Conservation (phyloP, 2,797 vertebrate genomes). For the Pseudochirops corinnae region DNA sequence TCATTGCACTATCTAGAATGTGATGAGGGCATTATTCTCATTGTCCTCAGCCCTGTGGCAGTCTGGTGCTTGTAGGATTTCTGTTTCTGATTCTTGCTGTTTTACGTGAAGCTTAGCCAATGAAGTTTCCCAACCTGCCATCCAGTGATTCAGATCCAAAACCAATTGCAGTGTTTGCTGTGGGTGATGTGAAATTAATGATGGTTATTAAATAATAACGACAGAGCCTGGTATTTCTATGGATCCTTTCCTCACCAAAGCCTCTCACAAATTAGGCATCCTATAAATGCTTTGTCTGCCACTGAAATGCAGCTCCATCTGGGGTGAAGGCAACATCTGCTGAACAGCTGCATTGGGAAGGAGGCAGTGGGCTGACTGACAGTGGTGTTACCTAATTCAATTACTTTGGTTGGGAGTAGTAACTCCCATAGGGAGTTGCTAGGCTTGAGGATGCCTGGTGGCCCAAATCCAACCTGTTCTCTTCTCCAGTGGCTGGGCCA, state of each 20-base stretch:
- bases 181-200: neutral
- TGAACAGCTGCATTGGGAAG: slow-evolving; percentile 70
- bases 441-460: neutral
- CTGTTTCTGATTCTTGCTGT: slow-evolving; percentile 19
- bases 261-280: slow-evolving; percentile 62
- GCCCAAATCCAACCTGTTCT: neutral
- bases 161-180: neutral
- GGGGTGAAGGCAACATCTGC: slow-evolving; percentile 72
- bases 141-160: neutral
- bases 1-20: neutral
- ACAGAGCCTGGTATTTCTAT: slow-evolving; percentile 47
- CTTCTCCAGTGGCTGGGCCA: neutral
- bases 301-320: slow-evolving; percentile 72
- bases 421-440: neutral
- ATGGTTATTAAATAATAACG: slow-evolving; percentile 57
- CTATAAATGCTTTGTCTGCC: slow-evolving; percentile 47
- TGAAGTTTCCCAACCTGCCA: neutral
- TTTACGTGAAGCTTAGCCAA: slow-evolving; percentile 40
- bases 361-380: slow-evolving; percentile 36
- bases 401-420: slow-evolving; percentile 33
- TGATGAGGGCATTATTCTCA: neutral
- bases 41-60: neutral
- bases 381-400: slow-evolving; percentile 68
- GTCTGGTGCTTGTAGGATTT: neutral
- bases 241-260: slow-evolving; percentile 32